Evolutionary conservation across 2,113 vertebrate species (phyloP), one percentile per base, ranked within the genome.

Genomic region (Edolisoma coerulescens): DNA sequence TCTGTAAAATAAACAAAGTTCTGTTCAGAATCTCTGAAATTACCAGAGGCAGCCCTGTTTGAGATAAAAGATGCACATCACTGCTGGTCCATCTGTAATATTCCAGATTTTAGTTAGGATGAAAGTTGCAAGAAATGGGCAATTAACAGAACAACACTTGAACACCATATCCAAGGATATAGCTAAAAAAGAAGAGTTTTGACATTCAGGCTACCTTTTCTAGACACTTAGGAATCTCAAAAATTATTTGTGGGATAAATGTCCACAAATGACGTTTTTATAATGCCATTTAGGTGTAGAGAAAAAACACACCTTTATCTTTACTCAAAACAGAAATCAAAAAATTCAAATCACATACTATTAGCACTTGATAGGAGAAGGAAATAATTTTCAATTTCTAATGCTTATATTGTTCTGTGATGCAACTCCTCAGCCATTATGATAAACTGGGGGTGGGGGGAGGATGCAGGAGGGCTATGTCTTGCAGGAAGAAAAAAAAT

Each of bases 1-100:
- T 98, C 64, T 67, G 90, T 87, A 97, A 97, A 96, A 97, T 97
- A 98, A 98, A 97, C 94, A 97, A 93, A 95, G 90, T 79, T 94
- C 87, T 65, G 17, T 82, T 90, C 95, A 93, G 94, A 93, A 95
- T 87, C 90, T 96, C 87, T 32, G 30, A 95, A 97, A 95, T 90
- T 93, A 98, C 92, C 93, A 96, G 87, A 96, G 82, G 90, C 92
- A 96, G 90, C 84, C 65, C 83, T 91, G 89, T 39, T 83, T 92
- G 77, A 97, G 93, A 97, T 97, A 94, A 97, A 97, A 97, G 96
- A 95, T 94, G 63, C 82, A 73, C 92, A 95, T 93, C 93, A 82
- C 73, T 94, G 68, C 82, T 53, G 78, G 89, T 86, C 79, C 79
- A 67, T n/a, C 71, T 95, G 77, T 92, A 97, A 94, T 84, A 95